A percentile compares a stretch with the other conserved stretches of the same genome.
Conservation (phyloP, 2,797 vertebrate species). For the Schizopygopsis pylzovi region DNA sequence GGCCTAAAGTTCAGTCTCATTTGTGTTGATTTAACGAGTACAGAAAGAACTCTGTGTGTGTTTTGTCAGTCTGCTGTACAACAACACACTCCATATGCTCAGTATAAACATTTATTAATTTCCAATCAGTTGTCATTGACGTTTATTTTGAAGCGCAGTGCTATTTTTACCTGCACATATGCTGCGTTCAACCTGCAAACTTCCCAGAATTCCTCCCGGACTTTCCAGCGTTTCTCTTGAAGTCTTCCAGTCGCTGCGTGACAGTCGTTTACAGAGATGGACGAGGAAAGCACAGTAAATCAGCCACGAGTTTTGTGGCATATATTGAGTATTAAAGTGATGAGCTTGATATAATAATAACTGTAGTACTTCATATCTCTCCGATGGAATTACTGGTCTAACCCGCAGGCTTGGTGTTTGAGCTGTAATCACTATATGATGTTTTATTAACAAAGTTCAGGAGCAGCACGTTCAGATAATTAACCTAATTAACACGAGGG, state of each 20-base stretch:
- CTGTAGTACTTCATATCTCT: neutral
- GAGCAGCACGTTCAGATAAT: too few relatives aligned
- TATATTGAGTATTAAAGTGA: neutral
- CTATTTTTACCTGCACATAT: constrained; percentile 42
- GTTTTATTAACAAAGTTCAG: too few relatives aligned
- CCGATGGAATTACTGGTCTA: neutral
- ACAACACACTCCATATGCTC: constrained; percentile 48
- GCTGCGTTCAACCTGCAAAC: neutral
- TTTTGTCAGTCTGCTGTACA: constrained; percentile 28
- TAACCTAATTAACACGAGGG: too few relatives aligned
- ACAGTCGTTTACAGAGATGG: neutral
- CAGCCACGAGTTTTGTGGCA: neutral
- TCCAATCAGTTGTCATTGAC: constrained; percentile 42
- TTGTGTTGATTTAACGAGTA: constrained; percentile 41
- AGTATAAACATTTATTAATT: constrained; percentile 15
- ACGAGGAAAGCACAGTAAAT: neutral
- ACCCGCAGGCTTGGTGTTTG: neutral
- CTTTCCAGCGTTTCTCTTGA: neutral
- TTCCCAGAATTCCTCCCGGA: neutral
- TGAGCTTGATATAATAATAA: neutral
- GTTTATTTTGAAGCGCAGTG: constrained; percentile 29
- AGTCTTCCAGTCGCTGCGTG: neutral
- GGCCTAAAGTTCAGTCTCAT: constrained; percentile 29
- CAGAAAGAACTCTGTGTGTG: constrained; percentile 8
- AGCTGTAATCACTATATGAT: neutral